A percentile compares a stretch with the other conserved stretches of the same genome.
These are phyloP conservation scores for Pogonocherus hispidulus DNA, from an alignment of 2,888 invertebrate species.

Conservation along the genomic window DNA sequence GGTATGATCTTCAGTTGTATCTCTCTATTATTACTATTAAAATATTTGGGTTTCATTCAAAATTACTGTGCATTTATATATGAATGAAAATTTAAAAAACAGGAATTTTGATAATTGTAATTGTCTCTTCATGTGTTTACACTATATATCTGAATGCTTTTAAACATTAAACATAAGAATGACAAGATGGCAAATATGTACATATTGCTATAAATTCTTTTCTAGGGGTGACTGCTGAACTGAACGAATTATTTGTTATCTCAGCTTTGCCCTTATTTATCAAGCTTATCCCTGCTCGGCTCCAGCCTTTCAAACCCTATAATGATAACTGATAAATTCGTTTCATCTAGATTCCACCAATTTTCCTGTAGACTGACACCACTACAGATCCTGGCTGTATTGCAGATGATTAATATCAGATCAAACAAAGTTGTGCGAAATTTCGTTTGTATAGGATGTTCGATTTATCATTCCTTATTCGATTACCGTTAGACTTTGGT, in stretches of 20 bases:
- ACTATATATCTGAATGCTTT: too few relatives aligned
- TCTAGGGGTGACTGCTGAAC: background rate
- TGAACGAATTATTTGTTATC: background rate
- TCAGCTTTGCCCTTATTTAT: slow-evolving; percentile 1
- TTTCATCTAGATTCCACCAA: background rate
- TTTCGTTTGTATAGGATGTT: background rate
- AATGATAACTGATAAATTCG: slow-evolving; percentile 6
- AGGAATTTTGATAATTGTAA: too few relatives aligned
- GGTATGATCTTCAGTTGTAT: too few relatives aligned
- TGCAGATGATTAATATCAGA: background rate
- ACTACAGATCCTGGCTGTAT: background rate
- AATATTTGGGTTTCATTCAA: too few relatives aligned
- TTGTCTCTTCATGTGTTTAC: too few relatives aligned
- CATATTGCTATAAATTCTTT: too few relatives aligned
- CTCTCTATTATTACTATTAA: too few relatives aligned
- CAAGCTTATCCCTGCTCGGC: background rate
- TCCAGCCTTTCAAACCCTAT: background rate
- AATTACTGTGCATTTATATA: too few relatives aligned
- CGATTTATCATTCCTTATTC: background rate
- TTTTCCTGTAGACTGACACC: background rate
- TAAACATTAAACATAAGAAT: too few relatives aligned
- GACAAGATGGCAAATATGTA: too few relatives aligned
- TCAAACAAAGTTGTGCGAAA: background rate
- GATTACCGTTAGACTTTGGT: background rate
- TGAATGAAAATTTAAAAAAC: too few relatives aligned